Evolutionary conservation across 2,113 vertebrate genomes (phyloP).

Genomic region (Aplodontia rufa): DNA sequence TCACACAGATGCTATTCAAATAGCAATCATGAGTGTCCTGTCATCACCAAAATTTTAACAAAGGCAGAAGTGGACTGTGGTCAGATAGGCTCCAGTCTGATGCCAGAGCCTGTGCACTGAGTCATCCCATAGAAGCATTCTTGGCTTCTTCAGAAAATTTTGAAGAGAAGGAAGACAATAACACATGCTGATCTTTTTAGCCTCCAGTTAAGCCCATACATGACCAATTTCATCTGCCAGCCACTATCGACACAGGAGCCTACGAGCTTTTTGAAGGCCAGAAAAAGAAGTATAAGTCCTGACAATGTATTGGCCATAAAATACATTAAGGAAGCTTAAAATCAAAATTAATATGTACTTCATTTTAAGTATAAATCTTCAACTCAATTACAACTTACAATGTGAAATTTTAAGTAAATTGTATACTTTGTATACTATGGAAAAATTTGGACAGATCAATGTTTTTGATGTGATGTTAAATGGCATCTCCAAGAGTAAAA

Average conservation of each 20-base stretch:
- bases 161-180: not conserved
- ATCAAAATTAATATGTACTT: not conserved
- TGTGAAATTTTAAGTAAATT: slow-evolving; percentile 10
- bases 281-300: not conserved
- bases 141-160: not conserved
- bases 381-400: not conserved
- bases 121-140: not conserved
- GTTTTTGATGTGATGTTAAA: not conserved
- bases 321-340: not conserved
- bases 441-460: not conserved
- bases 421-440: not conserved
- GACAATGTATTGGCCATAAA: not conserved
- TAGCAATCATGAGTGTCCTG: not conserved
- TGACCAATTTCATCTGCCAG: not conserved
- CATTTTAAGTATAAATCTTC: not conserved
- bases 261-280: not conserved
- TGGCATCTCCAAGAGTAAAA: not conserved
- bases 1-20: not conserved
- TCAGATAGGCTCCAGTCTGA: not conserved
- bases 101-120: not conserved
- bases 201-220: not conserved
- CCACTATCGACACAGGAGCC: not conserved
- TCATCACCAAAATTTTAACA: not conserved
- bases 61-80: not conserved
- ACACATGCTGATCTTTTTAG: not conserved